Base-by-base conservation (phyloP, 2,888 invertebrate genomes). In the Eristalis pertinax region DNA sequence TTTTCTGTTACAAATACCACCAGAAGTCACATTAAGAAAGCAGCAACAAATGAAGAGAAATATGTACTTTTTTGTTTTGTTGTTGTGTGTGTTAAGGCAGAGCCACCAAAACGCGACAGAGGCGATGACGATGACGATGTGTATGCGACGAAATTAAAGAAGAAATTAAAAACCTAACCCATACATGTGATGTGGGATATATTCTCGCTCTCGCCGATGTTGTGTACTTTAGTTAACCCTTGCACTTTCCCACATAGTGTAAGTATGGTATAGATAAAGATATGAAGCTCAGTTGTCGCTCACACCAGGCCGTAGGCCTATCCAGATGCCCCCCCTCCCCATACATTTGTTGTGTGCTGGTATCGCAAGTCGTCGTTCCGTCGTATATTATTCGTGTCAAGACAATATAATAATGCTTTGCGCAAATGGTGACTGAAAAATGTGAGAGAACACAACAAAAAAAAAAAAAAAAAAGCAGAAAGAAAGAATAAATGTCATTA, bases 161-260 rank as follows among this genome's bases (percentile, higher is more conserved):
- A 80, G 70, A 84, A 84, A 80, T 80, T 80, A 80, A 70, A 84
- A 43, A 24, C 56, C 64, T 29, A 67, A 73, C 69, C 50, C 68
- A 74, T 69, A 81, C 80, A 68, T 24, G 50, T 63, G 74, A 79
- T 73, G 43, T n/a, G n/a, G n/a, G n/a, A n/a, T n/a, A 26, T 26
- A 81, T 64, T 67, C 56, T 32, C 19, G 68, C 56, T 41, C 50
- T 74, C 65, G n/a, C n/a, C 2, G 32, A 81, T 82, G 50, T 19
- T 50, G 50, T 50, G 77, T 74, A 78, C 69, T 86, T 81, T 82
- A 41, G 65, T 86, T 86, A 74, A 82, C 85, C 85, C 82, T 86
- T 86, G 82, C 82, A 77, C 64, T 65, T 64, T 86, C 65, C 63
- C 67, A 84, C 67, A 67, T 43, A 35, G 22, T 35, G 43, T 75